Percentiles rank a stretch among this genome's conserved stretches.
phyloP scores from a whole-genome alignment of 2,888 invertebrate genomes.

The Lomographa bimaculata region DNA sequence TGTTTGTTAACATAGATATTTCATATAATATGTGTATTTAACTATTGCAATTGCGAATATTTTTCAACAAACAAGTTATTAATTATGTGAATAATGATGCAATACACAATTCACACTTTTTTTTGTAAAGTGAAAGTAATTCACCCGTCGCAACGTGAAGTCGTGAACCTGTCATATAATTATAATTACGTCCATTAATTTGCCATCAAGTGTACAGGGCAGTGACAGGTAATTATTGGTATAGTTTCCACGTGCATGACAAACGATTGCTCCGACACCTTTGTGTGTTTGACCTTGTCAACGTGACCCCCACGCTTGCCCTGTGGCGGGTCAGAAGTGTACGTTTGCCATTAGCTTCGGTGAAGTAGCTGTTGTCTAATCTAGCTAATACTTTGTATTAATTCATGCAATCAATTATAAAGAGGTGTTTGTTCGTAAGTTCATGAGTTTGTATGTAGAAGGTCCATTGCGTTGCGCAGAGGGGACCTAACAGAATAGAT shows the following conservation, averaged over 20 bases:
- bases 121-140: conserved; percentile 12
- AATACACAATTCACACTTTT: not conserved
- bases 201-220: conserved; percentile 23
- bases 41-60: no score
- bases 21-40: no score
- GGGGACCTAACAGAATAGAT: no score
- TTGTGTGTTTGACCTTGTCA: conserved; percentile 32
- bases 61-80: no score
- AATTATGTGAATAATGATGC: no score
- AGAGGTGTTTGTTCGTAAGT: no score
- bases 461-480: no score
- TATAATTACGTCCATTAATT: conserved; percentile 22
- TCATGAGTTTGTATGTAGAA: no score
- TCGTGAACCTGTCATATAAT: conserved; percentile 13
- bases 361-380: no score
- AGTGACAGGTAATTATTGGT: conserved; percentile 34
- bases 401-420: no score
- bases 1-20: no score
- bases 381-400: no score
- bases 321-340: conserved; percentile 24
- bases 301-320: conserved; percentile 19
- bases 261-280: conserved; percentile 34
- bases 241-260: conserved; percentile 28
- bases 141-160: conserved; percentile 5
- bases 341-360: conserved; percentile 4